Conservation (phyloP, 2,888 invertebrate species). For the Branchipolynoe longqiensis region DNA sequence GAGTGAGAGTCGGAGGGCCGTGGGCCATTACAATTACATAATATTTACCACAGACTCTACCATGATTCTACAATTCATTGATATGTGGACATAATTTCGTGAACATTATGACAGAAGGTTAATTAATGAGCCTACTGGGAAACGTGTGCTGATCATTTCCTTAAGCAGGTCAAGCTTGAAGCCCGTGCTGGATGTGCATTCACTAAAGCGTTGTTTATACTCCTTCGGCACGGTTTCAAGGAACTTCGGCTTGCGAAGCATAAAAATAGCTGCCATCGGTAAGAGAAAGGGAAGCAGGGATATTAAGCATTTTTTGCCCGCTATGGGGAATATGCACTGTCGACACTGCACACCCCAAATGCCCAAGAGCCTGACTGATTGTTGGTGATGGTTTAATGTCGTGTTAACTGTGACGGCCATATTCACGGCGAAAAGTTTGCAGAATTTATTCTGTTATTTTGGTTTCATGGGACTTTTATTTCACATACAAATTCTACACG, state of each 20-base stretch:
- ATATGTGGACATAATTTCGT: neutral
- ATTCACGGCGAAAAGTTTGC: no score
- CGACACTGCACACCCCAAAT: no score
- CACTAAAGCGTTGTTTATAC: constrained; percentile 48
- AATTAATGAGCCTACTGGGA: constrained; percentile 55
- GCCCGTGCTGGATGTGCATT: constrained; percentile 33
- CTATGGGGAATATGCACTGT: neutral
- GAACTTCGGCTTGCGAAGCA: constrained; percentile 55
- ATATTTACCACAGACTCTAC: neutral
- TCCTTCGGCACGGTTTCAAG: constrained; percentile 59
- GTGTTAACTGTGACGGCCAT: no score
- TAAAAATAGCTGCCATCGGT: constrained; percentile 50
- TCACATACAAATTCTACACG: no score
- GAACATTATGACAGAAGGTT: no score
- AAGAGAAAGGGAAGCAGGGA: neutral
- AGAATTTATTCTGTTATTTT: no score
- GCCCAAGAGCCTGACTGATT: no score
- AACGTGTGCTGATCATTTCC: constrained; percentile 58
- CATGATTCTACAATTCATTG: neutral
- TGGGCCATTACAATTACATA: no score
- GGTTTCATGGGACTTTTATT: no score
- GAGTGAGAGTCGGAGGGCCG: no score
- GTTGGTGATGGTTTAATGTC: no score
- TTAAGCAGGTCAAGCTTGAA: constrained; percentile 41
- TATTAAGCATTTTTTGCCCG: neutral